Base-by-base conservation (phyloP, 2,888 invertebrate genomes). In the Melieria omissa region DNA sequence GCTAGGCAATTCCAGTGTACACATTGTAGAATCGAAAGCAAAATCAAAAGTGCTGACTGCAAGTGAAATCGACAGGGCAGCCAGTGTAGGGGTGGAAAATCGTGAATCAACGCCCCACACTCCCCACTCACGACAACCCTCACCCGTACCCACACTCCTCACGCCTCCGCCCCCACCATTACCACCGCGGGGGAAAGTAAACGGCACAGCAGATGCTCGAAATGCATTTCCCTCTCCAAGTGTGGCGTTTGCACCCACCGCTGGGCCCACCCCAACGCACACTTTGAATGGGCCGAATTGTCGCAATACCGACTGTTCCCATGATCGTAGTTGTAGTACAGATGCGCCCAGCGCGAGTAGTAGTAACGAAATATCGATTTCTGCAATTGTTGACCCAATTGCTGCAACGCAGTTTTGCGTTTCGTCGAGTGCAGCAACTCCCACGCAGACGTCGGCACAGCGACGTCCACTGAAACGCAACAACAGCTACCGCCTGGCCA, bases 401-500 rank as follows among this genome's bases (percentile, higher is more conserved):
- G 80, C 74, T 70, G 77, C 69, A 76, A 74, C 79, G 77, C 14
- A 80, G 77, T 79, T 79, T 80, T 80, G 82, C 79, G 79, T 79
- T 80, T 78, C 78, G 57, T 78, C 68, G 41, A 54, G 73, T 78
- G 79, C 65, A 65, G 75, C 57, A n/a, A 29, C 57, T 14, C n/a
- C 58, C 8, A 4, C 58, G 4, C 29, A 29, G 41, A 12, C 58
- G n/a, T 55, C 62, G 41, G 64, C 45, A 52, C 87, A 88, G 49
- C 83, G 82, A 60, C 77, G 80, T 60, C 83, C 83, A 47, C 77
- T 95, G 62, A 93, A 93, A 86, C 92, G 95, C 73, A 94, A 93
- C 84, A 93, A 95, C 85, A 95, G 95, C 87, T 95, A 95, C 84
- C 91, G 94, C 77, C 89, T 93, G 86, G 95, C 95, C 14, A 95